Percentiles rank a stretch among this genome's conserved stretches.
Conservation (phyloP, 2,888 invertebrate genomes). For the Teinopalpus imperialis region DNA sequence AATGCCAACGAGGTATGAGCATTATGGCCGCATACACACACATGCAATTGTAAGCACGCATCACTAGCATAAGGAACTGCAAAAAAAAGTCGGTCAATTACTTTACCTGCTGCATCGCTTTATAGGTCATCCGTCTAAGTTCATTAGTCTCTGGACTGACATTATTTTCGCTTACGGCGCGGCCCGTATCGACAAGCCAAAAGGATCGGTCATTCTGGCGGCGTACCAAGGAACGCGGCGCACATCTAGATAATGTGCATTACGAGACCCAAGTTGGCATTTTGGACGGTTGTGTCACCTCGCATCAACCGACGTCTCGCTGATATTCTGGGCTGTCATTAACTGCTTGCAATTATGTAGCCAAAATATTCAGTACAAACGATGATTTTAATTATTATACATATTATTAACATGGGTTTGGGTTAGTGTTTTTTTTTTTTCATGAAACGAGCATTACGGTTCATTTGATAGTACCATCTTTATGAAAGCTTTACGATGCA, state of each 20-base stretch:
- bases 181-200: constrained; percentile 77
- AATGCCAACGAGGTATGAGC: too few relatives aligned
- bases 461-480: too few relatives aligned
- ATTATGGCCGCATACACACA: too few relatives aligned
- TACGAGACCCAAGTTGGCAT: constrained; percentile 77
- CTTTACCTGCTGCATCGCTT: constrained; percentile 40
- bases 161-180: constrained; percentile 74
- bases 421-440: too few relatives aligned
- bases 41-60: too few relatives aligned
- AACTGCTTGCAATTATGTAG: background rate
- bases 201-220: constrained; percentile 79
- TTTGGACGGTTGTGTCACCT: constrained; percentile 48
- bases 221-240: constrained; percentile 78
- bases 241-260: constrained; percentile 71
- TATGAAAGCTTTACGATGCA: too few relatives aligned
- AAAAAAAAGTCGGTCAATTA: constrained; percentile 18
- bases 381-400: too few relatives aligned
- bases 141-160: constrained; percentile 80
- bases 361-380: too few relatives aligned
- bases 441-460: too few relatives aligned
- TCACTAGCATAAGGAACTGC: constrained; percentile 5
- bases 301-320: constrained; percentile 33
- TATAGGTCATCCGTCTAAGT: constrained; percentile 77
- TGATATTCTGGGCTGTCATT: constrained; percentile 8
- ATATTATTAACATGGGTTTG: too few relatives aligned